These are phyloP conservation scores for Circaetus gallicus DNA, from an alignment of 2,113 vertebrate genomes.

Conservation along the genomic window DNA sequence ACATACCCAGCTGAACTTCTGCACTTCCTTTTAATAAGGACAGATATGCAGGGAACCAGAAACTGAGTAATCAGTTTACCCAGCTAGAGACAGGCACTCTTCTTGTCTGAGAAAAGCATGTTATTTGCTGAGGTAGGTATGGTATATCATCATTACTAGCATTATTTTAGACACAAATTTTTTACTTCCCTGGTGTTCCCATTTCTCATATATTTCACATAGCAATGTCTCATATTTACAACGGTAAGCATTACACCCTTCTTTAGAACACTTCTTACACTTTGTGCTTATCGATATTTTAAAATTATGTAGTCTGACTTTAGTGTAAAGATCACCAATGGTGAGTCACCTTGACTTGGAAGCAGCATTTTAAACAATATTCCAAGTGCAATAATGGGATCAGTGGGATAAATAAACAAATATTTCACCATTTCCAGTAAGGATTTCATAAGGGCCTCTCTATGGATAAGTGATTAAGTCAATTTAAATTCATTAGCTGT, in stretches of 20 bases:
- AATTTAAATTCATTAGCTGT: constrained; percentile 29
- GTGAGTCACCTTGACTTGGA: neutral
- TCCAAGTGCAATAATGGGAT: neutral
- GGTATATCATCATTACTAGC: neutral
- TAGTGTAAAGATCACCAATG: neutral
- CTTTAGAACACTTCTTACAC: neutral
- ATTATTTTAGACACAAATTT: neutral
- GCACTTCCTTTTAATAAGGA: constrained; percentile 63
- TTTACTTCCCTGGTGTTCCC: neutral
- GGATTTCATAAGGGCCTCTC: neutral
- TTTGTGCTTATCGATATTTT: neutral
- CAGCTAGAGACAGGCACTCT: neutral
- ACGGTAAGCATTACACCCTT: neutral
- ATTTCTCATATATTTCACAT: neutral
- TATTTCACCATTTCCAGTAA: neutral
- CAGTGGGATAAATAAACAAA: neutral
- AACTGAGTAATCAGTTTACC: constrained; percentile 46
- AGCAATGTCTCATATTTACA: neutral
- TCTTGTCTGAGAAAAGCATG: neutral
- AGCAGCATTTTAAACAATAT: neutral
- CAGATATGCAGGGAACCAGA: constrained; percentile 31
- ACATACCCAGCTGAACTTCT: constrained; percentile 38
- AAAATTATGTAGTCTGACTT: neutral
- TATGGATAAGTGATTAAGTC: neutral
- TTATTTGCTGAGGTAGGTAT: neutral